Evolutionary conservation across 2,113 vertebrate species (phyloP), one percentile per base, ranked within the genome.

Genomic region (Montifringilla adamsi): DNA sequence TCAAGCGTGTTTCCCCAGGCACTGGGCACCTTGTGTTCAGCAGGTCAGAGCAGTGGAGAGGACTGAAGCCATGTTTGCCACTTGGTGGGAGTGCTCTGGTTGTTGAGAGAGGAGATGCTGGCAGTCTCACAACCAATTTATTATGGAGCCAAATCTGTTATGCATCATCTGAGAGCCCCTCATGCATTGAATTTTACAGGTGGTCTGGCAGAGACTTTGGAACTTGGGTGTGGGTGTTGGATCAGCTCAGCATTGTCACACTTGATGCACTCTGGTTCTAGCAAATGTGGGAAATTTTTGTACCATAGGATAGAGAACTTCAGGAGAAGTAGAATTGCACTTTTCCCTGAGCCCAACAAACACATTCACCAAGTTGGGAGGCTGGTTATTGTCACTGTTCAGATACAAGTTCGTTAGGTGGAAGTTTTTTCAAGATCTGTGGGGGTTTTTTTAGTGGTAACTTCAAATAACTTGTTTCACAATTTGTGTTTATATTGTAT

Each of bases 181-280:
- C 17, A 16, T 0, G 0, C 4, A 3, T 0, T 24, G 46, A 64
- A 44, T 76, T 84, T 81, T 63, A 39, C 15, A 33, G 52, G 64
- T 73, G 49, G 5, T 56, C 86, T 60, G 80, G 58, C 63, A 43
- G 58, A 68, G 27, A 21, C n/a, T 82, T 82, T 62, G 56, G 4
- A 24, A n/a, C 41, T 52, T 82, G 46, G 35, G 4, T 73, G 2
- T 41, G 22, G 7, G 5, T 47, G 18, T 8, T 12, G 74, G 53
- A 52, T 30, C 63, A 64, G 58, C 44, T 83, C 39, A 19, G 8
- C 46, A 1, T 23, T n/a, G 26, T 62, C 10, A 6, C 0, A 3
- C 37, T 74, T 70, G 22, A 26, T 77, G n/a, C 17, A 6, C 22
- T 89, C 53, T 35, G n/a, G 8, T 30, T 60, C 69, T 76, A 3